Evolutionary conservation across 2,888 invertebrate species (phyloP), one percentile per base, ranked within the genome.

Genomic region (Meiosimyza decipiens): DNA sequence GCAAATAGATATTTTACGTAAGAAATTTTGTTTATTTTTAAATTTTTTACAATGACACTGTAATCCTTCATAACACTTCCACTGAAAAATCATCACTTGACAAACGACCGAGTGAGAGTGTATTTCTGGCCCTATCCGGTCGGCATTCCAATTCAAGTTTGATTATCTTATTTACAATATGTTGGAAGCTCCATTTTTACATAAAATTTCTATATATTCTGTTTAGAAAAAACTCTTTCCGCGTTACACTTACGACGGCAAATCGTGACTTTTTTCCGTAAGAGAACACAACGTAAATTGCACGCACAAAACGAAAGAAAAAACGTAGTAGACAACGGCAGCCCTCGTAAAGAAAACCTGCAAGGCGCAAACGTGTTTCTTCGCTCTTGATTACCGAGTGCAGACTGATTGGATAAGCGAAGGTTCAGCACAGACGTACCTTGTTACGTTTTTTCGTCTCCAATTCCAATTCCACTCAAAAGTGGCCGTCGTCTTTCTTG

Each of bases 371-470:
- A 68, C 72, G 55, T 80, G 81, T 82, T 83, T 83, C 82, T 85
- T 80, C 85, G 83, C 83, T 85, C 84, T 82, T 84, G 86, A 83
- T 85, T 84, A 85, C 85, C 86, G 86, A 83, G 84, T 85, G 85
- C 84, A 82, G 86, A 86, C 86, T 86, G 86, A 86, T 87, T 86
- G 86, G 86, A 82, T 82, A 83, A 84, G 84, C 82, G 81, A 84
- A 82, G 83, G 83, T 84, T 82, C 82, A 80, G 83, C 85, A 82
- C 83, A 82, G 83, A 83, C 80, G 85, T 85, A 82, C 85, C 82
- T 82, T 78, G 79, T 77, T 78, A 78, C 76, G 74, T 73, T 77
- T 76, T 76, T 76, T 76, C 47, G 40, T 50, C 62, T 67, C 59
- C 65, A 69, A 6, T 60, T 70, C 57, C 65, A 73, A 62, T 50